A percentile compares a stretch with the other conserved stretches of the same genome.
Evolutionary conservation across 2,797 vertebrate species (phyloP).

Genomic region (Champsocephalus esox): DNA sequence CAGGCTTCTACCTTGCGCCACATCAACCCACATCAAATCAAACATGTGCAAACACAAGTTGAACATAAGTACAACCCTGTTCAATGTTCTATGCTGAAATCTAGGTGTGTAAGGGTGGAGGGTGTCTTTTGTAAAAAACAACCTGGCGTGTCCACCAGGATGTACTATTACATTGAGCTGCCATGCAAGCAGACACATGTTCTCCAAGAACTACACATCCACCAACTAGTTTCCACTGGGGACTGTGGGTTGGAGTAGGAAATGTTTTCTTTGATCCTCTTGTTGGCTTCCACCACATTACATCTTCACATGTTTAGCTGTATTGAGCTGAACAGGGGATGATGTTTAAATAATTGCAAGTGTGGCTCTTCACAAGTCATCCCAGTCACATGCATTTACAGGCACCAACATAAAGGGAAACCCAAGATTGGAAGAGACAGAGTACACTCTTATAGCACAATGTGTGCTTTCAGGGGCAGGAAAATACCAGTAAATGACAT

Average conservation of each 20-base stretch:
- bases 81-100: conserved; percentile 1
- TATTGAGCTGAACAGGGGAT: conserved; percentile 21
- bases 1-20: conserved; percentile 40
- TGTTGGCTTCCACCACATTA: conserved; percentile 39
- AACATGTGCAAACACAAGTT: conserved; percentile 54
- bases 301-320: conserved; percentile 15
- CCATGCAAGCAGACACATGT: conserved; percentile 39
- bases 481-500: background rate
- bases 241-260: conserved; percentile 46
- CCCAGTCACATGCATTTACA: conserved; percentile 30
- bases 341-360: conserved; percentile 28
- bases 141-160: conserved; percentile 25
- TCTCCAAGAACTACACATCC: conserved; percentile 40
- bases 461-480: conserved; percentile 31
- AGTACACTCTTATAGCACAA: background rate
- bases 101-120: conserved; percentile 38
- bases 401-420: conserved; percentile 23
- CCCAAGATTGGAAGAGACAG: conserved; percentile 14
- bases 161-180: conserved; percentile 48
- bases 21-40: conserved; percentile 66
- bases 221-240: conserved; percentile 49
- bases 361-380: conserved; percentile 21
- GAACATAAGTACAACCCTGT: conserved; percentile 42
- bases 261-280: conserved; percentile 51
- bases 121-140: conserved; percentile 51